Evolutionary conservation across 2,888 invertebrate species (phyloP).

Genomic region (Stenoptilia bipunctidactyla): DNA sequence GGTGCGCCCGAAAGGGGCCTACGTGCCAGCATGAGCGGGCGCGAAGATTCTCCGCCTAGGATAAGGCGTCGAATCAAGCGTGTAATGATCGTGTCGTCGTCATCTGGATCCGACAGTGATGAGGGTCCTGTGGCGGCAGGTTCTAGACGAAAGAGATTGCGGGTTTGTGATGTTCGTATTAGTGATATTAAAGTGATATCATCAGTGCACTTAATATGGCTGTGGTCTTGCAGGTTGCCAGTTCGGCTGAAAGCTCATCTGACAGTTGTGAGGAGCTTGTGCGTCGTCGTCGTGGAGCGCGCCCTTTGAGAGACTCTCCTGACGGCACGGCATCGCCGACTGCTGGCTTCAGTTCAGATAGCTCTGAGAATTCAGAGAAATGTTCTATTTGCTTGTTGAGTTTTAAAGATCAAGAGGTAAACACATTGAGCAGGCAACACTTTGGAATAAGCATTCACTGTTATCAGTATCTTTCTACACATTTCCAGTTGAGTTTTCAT

Average conservation of each 20-base stretch:
- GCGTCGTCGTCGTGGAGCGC: slow-evolving; percentile 41
- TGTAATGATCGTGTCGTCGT: slow-evolving; percentile 42
- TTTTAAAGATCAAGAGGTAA: slow-evolving; percentile 77
- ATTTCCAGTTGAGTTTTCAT: too few relatives aligned
- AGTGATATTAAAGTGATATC: background rate
- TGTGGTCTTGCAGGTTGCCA: slow-evolving; percentile 58
- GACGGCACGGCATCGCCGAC: slow-evolving; percentile 29
- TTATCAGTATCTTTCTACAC: too few relatives aligned
- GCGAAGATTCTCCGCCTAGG: slow-evolving; percentile 41
- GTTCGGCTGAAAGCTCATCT: slow-evolving; percentile 50
- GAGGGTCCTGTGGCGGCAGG: slow-evolving; percentile 43
- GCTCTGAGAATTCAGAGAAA: slow-evolving; percentile 81
- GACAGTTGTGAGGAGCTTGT: slow-evolving; percentile 45
- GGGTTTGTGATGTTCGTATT: slow-evolving; percentile 20
- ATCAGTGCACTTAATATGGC: background rate
- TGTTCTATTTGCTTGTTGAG: slow-evolving; percentile 91
- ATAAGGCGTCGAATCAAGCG: slow-evolving; percentile 46
- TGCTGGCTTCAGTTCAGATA: slow-evolving; percentile 58
- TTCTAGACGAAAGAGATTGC: slow-evolving; percentile 56
- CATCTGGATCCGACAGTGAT: slow-evolving; percentile 56
- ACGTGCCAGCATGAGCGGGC: slow-evolving; percentile 40
- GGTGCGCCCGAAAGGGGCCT: slow-evolving; percentile 29
- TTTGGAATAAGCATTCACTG: too few relatives aligned
- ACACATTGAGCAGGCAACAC: too few relatives aligned
- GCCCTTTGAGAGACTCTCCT: slow-evolving; percentile 43